Evolutionary conservation across 2,797 vertebrate genomes (phyloP), one percentile per base, ranked within the genome.

Genomic region (Knipowitschia caucasica): DNA sequence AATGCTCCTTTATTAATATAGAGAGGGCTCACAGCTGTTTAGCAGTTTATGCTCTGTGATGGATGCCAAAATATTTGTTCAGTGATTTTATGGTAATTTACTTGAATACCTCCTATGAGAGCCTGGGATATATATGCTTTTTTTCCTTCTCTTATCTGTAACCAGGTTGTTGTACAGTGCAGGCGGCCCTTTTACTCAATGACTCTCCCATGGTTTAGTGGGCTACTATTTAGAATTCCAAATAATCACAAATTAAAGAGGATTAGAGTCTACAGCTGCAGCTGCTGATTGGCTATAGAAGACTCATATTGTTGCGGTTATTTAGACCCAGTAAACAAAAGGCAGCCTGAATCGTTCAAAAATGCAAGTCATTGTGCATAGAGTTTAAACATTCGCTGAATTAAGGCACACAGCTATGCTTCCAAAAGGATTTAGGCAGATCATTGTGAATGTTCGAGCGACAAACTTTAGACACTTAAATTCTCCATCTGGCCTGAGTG

Each of bases 171-270:
- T 59, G 27, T 40, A 58, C 56, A 70, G 68, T 64, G 65, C 52
- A 51, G 72, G 71, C 73, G 69, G 66, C 81, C 74, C 71, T 47
- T 69, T 76, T 64, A 67, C 83, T 81, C 80, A 77, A 78, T 70
- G 65, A 53, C 49, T 73, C 72, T 78, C 76, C 26, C 7, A 55
- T 69, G 77, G 69, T 77, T 82, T 74, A 69, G 69, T 62, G 50
- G 68, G 64, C 74, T 69, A 66, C 57, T 64, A 56, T 77, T 80
- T 82, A 74, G 73, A 84, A 81, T 88, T 75, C 78, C 76, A 84
- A 78, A 70, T 72, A 74, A 85, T 81, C 79, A 57, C 77, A 81
- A 82, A 78, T 84, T 81, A 81, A 87, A 77, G 73, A 66, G 78
- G 78, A 87, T 85, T 85, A 85, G 65, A 63, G 70, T 67, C 67